Evolutionary conservation across 2,888 invertebrate species (phyloP), one percentile per base, ranked within the genome.

Genomic region (Andrena flavipes): DNA sequence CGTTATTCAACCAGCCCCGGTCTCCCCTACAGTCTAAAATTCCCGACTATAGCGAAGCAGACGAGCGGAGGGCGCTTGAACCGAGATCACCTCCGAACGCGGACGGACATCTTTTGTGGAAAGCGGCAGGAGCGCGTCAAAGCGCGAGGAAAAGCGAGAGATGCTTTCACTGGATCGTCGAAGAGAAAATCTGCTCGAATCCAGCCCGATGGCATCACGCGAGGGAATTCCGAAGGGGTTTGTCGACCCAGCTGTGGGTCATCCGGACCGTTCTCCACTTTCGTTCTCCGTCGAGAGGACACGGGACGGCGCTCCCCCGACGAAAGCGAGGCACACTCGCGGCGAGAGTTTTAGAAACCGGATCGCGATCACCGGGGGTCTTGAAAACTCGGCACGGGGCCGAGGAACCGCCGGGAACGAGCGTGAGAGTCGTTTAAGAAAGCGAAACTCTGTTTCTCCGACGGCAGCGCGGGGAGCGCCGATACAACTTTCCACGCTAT

Each of bases 341-440:
- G 86, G 90, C 87, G 91, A 92, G 92, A 91, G 91, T 92, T 91
- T 90, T 89, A 91, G 91, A 92, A 93, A 92, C 90, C 92, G 91
- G 91, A 90, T 90, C 84, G 87, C 84, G 90, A 89, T 85, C 90
- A 85, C 71, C 79, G 76, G 84, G 88, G 87, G 87, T 87, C 90
- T 88, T 80, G 90, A 89, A 91, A 91, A 91, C 86, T 86, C 87
- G 84, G 70, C 83, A 76, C 82, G 78, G 16, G 68, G 85, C 77
- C 82, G 67, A 65, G 76, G 82, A 75, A 77, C 8, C 82, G 78
- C 73, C 87, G 87, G 85, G 84, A 88, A 82, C 82, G 87, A 88
- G 88, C 86, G 88, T 85, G 90, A 90, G 88, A 82, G 86, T 87
- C 86, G 87, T 86, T 87, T 82, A 90, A 90, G 91, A 92, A 92